These are phyloP conservation scores for Drosophila paulistorum DNA, from an alignment of 1,140 invertebrate species.

Conservation along the genomic window DNA sequence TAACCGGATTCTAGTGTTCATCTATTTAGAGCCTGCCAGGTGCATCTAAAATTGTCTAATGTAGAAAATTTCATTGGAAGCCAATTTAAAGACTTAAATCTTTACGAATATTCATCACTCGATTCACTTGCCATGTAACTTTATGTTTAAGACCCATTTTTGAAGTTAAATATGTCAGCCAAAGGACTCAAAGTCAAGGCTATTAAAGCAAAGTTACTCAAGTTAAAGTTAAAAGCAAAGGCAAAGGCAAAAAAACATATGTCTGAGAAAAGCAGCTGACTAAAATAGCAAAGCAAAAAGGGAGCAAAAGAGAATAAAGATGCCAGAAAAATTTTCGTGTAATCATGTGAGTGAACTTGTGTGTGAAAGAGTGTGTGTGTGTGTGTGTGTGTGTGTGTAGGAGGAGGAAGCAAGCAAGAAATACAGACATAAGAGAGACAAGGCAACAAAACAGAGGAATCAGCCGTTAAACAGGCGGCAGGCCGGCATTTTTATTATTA, in stretches of 20 bases:
- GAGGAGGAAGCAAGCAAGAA: constrained; percentile 3
- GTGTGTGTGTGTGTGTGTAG: constrained; percentile 47
- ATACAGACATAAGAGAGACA: constrained; percentile 27
- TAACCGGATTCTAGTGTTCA: too few relatives aligned
- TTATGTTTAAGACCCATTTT: not conserved
- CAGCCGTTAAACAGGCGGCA: constrained; percentile 61
- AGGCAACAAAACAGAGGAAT: constrained; percentile 45
- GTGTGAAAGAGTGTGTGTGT: constrained; percentile 28
- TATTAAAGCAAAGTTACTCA: not conserved
- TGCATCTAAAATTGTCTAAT: too few relatives aligned
- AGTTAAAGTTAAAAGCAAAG: not conserved
- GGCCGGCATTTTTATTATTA: constrained; percentile 80
- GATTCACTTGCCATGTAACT: too few relatives aligned
- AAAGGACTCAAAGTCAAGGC: not conserved
- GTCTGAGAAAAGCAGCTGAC: not conserved
- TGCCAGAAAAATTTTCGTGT: not conserved
- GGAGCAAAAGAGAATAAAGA: not conserved
- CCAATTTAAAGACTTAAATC: too few relatives aligned
- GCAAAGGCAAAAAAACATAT: not conserved
- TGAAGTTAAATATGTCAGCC: not conserved
- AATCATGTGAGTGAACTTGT: not conserved
- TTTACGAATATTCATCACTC: too few relatives aligned
- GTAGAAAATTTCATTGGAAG: too few relatives aligned
- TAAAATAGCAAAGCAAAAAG: constrained; percentile 1
- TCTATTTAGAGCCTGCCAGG: too few relatives aligned